Evolutionary conservation across 2,113 vertebrate genomes (phyloP).

Genomic region (Peromyscus maniculatus): DNA sequence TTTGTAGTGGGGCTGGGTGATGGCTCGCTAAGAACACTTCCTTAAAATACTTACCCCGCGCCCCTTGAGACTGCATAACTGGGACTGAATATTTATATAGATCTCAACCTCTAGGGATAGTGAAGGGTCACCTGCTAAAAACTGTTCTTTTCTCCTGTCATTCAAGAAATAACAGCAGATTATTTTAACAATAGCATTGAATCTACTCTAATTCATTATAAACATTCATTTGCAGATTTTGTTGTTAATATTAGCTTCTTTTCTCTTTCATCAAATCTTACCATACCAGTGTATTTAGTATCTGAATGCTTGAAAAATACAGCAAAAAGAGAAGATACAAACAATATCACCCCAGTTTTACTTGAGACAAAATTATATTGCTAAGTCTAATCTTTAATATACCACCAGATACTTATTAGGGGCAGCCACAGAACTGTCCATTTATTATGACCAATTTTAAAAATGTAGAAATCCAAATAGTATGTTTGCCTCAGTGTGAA

Average conservation of each 20-base stretch:
- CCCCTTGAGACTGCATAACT: too few species aligned
- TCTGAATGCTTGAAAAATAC: not conserved
- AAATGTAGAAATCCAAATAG: conserved; percentile 30
- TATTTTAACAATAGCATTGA: not conserved
- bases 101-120: not conserved
- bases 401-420: not conserved
- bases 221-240: not conserved
- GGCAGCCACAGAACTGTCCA: not conserved
- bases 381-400: not conserved
- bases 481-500: conserved; percentile 20
- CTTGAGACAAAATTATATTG: not conserved
- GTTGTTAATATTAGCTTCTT: not conserved
- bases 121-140: not conserved
- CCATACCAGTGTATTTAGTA: not conserved
- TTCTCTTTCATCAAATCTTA: not conserved
- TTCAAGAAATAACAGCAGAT: not conserved
- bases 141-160: not conserved
- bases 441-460: not conserved
- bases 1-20: not conserved
- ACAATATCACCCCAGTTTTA: not conserved
- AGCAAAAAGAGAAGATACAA: not conserved
- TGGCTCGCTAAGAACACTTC: not conserved
- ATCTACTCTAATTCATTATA: not conserved
- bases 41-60: not conserved
- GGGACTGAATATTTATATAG: not conserved